Conservation (phyloP, 2,888 invertebrate genomes). For the Hofmannophila pseudospretella region DNA sequence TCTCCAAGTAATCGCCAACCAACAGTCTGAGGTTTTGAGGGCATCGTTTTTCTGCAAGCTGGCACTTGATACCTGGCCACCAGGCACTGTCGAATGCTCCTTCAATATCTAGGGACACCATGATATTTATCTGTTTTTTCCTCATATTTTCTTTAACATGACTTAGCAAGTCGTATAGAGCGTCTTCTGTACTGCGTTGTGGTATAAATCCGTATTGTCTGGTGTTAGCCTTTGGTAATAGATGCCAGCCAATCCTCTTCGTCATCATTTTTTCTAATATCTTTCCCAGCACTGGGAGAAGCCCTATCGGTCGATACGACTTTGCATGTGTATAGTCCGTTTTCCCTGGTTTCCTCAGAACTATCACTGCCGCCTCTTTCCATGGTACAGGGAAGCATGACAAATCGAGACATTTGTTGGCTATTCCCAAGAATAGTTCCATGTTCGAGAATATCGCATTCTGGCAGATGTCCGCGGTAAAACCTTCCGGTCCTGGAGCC, state of each 20-base stretch:
- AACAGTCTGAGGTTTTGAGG: background rate
- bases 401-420: no score
- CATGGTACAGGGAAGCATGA: no score
- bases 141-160: background rate
- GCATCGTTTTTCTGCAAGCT: background rate
- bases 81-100: background rate
- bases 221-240: background rate
- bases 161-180: background rate
- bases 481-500: constrained; percentile 14
- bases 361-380: background rate
- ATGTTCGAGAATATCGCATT: background rate
- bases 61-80: background rate
- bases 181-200: constrained; percentile 9
- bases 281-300: background rate
- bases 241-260: background rate
- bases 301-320: background rate
- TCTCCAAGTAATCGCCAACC: background rate
- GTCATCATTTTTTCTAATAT: background rate
- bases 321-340: background rate
- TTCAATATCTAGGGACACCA: constrained; percentile 1
- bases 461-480: constrained; percentile 11
- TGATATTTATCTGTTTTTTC: background rate
- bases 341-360: background rate
- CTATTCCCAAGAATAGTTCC: no score
- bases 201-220: constrained; percentile 10